Evolutionary conservation across 2,113 vertebrate species (phyloP).

Genomic region (Callipepla californica): DNA sequence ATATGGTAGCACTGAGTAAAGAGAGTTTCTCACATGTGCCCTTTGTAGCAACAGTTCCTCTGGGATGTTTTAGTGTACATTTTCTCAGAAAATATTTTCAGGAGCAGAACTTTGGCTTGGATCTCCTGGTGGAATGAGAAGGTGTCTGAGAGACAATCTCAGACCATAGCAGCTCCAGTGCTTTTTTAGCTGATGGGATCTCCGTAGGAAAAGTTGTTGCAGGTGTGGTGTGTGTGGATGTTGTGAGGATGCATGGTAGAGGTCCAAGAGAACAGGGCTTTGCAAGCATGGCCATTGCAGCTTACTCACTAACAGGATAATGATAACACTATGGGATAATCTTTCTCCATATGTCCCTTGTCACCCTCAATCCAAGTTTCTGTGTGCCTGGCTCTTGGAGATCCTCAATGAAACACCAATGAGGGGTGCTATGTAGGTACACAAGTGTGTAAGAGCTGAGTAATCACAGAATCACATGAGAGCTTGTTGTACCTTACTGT

Average conservation of each 20-base stretch:
- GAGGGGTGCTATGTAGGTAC: too few species aligned
- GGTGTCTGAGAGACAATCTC: background rate
- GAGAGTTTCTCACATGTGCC: background rate
- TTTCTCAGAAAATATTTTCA: background rate
- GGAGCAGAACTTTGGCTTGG: background rate
- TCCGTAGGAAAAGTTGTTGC: background rate
- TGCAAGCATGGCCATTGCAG: rapidly evolving
- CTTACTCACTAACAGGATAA: background rate
- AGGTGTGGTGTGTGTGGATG: rapidly evolving
- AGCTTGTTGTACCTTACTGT: background rate
- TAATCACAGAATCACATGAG: too few species aligned
- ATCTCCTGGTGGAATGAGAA: background rate
- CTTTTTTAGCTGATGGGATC: background rate
- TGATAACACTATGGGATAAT: rapidly evolving
- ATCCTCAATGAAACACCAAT: background rate
- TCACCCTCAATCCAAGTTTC: background rate
- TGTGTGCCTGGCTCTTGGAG: background rate
- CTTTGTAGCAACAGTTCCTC: background rate
- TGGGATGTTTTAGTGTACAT: background rate
- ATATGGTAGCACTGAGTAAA: background rate
- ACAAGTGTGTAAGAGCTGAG: background rate
- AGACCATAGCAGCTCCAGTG: background rate
- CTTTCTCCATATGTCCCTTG: rapidly evolving
- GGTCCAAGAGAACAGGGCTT: background rate
- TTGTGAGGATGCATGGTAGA: rapidly evolving